A percentile compares a stretch with the other conserved stretches of the same genome.
Conservation (phyloP, 2,888 invertebrate genomes). For the Eurois occulta region DNA sequence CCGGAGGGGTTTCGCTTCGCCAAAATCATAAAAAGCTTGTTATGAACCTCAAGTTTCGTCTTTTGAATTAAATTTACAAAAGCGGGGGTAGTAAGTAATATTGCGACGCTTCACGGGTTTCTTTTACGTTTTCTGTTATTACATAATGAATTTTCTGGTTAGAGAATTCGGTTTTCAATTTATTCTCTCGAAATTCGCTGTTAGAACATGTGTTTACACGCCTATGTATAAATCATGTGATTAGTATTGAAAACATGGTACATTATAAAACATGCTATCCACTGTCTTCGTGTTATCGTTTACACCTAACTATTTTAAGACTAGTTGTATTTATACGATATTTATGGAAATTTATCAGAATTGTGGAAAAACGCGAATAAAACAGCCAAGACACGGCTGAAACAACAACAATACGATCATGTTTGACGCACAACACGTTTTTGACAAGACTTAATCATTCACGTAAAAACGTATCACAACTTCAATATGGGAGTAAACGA, state of each 20-base stretch:
- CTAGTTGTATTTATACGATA: too few species aligned
- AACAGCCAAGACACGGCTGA: neutral
- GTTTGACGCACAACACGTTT: neutral
- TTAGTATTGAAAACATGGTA: neutral
- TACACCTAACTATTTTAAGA: neutral
- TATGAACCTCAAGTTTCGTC: slow-evolving; percentile 55
- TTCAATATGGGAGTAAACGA: neutral
- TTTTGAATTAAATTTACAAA: slow-evolving; percentile 65
- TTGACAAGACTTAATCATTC: neutral
- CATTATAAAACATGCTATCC: neutral
- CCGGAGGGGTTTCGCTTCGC: slow-evolving; percentile 43
- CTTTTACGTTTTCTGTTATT: slow-evolving; percentile 48
- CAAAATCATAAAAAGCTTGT: slow-evolving; percentile 67
- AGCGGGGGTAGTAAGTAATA: slow-evolving; percentile 58
- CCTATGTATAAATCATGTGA: neutral
- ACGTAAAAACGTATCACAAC: neutral
- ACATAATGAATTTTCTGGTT: slow-evolving; percentile 52
- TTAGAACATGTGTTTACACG: neutral
- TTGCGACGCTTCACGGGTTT: slow-evolving; percentile 45
- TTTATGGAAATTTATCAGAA: neutral
- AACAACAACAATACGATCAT: neutral
- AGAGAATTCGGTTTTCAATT: slow-evolving; percentile 39
- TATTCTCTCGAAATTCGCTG: slow-evolving; percentile 17
- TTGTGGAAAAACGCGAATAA: neutral
- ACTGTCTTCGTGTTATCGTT: neutral